Evolutionary conservation across 2,888 invertebrate genomes (phyloP), one percentile per base, ranked within the genome.

Genomic region (Drosophila heteroneura): DNA sequence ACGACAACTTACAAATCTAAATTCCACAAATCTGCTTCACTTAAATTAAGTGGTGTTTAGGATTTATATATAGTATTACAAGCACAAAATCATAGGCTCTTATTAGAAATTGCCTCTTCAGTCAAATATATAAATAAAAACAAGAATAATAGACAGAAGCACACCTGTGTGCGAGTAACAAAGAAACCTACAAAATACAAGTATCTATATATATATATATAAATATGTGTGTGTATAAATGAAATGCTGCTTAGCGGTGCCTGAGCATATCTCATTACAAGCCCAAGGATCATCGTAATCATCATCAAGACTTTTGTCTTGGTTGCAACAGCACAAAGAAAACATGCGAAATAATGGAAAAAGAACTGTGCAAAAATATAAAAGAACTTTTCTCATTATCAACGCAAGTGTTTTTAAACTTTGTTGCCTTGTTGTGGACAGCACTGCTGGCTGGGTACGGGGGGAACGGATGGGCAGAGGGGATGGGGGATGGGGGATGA

Each of bases 381-480:
- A 63, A 59, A 67, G 66, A 85, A 84, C 82, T 89, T 81, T 83
- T 76, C 82, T 81, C 84, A 89, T 89, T 87, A 89, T 76, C 75
- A 79, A 82, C 73, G 76, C 79, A 86, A 86, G 84, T 89, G 86
- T 89, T 85, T 47, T 83, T 81, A 72, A 70, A 71, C 73, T 71
- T 74, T 76, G 68, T 58, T 54, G 59, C 66, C 67, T 58, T 58
- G 65, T 39, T 14, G 39, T 28, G 26, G 19, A 37, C 35, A 37
- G 22, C 22, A 22, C 44, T 44, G 22, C 22, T 22, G 35, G 1
- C 54, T 16, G 12, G 1, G 56, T 19, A 5, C 5, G n/a, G 5
- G 22, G 26, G 47, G 26, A 12, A 47, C 7, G 16, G 47, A 22
- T 22, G 47, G 14, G 22, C 47, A 22, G 22, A 14, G 12, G 52